Evolutionary conservation across 1,140 invertebrate species (phyloP).

Genomic region (Mizuhopecten yessoensis): DNA sequence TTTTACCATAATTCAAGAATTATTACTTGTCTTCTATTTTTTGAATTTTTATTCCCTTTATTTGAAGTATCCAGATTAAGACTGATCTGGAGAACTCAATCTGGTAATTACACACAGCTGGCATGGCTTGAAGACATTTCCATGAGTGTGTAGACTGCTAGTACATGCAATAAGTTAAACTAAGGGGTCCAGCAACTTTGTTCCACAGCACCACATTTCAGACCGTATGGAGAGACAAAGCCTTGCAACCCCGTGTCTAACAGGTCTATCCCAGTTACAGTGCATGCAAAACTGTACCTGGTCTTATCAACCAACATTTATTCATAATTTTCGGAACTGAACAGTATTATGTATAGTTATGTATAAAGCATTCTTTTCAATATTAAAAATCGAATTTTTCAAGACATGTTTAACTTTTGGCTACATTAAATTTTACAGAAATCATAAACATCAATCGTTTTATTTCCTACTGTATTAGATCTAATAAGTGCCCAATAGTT

Average conservation of each 20-base stretch:
- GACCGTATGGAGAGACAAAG: neutral
- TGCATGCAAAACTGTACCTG: neutral
- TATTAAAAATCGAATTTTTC: neutral
- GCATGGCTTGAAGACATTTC: constrained; percentile 2
- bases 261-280: neutral
- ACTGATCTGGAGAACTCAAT: no score
- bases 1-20: no score
- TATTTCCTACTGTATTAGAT: neutral
- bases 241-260: neutral
- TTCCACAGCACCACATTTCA: neutral
- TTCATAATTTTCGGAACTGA: no score
- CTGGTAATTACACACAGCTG: no score
- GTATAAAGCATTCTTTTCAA: neutral
- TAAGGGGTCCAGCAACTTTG: neutral
- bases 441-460: neutral
- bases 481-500: neutral
- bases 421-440: neutral
- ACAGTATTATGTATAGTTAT: neutral
- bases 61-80: no score
- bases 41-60: no score
- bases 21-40: no score
- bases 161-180: neutral
- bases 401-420: no score
- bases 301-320: neutral
- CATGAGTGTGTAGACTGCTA: neutral